Conservation (phyloP, 2,797 vertebrate species). For the Liasis olivaceus region DNA sequence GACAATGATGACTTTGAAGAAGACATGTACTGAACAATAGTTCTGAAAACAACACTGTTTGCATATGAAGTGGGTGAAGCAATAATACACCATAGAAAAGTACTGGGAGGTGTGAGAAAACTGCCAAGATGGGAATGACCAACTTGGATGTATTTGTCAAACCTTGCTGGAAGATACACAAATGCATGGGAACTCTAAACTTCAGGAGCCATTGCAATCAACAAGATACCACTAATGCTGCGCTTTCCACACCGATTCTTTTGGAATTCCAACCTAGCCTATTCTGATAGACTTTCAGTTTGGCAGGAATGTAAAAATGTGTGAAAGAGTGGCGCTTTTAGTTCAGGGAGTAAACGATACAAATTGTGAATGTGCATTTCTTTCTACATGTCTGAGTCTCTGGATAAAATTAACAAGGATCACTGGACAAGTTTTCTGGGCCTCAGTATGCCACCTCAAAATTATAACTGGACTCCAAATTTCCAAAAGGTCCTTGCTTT, state of each 20-base stretch:
- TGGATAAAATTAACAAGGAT: not conserved
- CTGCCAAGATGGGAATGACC: not conserved
- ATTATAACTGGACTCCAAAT: not conserved
- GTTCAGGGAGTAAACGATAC: not conserved
- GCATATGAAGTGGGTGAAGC: not conserved
- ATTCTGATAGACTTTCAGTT: not conserved
- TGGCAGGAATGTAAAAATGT: not conserved
- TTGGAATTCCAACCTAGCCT: not conserved
- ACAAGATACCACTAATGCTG: not conserved
- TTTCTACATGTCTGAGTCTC: not conserved
- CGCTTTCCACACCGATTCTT: not conserved
- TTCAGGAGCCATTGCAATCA: not conserved
- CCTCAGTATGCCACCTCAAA: not conserved
- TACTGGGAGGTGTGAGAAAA: not conserved
- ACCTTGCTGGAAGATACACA: not conserved
- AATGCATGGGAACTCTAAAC: not conserved
- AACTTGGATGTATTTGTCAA: not conserved
- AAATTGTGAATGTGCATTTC: not conserved
- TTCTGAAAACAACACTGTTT: not conserved
- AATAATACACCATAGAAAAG: not conserved
- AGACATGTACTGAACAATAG: not conserved
- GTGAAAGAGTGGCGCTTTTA: not conserved
- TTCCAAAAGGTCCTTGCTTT: not conserved
- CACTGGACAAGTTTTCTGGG: not conserved
- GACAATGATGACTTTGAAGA: not conserved